Evolutionary conservation across 2,113 vertebrate species (phyloP).

Genomic region (Solea senegalensis): DNA sequence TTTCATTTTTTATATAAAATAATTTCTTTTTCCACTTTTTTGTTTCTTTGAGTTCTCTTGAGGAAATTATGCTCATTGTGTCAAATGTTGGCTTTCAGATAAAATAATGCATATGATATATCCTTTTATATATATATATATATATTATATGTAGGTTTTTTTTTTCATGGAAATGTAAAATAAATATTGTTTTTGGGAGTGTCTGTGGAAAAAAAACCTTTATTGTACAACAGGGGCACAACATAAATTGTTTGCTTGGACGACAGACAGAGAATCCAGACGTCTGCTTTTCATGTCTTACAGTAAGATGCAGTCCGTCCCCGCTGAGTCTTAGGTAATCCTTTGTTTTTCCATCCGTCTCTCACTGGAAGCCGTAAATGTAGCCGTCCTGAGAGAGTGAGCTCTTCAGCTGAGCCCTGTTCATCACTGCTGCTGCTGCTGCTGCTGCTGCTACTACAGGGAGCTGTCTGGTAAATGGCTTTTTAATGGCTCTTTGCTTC

Average conservation of each 20-base stretch:
- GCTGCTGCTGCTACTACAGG: conserved; percentile 16
- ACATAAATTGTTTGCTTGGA: too few species aligned
- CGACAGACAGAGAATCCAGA: not conserved
- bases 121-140: too few species aligned
- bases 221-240: too few species aligned
- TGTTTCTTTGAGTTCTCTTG: not conserved
- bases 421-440: conserved; percentile 49
- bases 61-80: not conserved
- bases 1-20: too few species aligned
- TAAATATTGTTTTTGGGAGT: too few species aligned
- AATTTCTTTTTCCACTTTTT: not conserved
- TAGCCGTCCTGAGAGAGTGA: conserved; percentile 56
- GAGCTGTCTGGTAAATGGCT: conserved; percentile 71
- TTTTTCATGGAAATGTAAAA: too few species aligned
- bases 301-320: conserved; percentile 36
- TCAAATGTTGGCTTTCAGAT: not conserved
- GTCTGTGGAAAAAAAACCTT: too few species aligned
- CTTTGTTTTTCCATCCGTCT: conserved; percentile 61
- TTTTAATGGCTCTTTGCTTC: conserved; percentile 72
- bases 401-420: conserved; percentile 61
- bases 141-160: too few species aligned
- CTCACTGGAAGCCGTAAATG: conserved; percentile 56
- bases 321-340: conserved; percentile 53
- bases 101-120: too few species aligned
- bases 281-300: not conserved